Conservation (phyloP, 2,797 vertebrate genomes). For the Spinibarbus caldwelli region DNA sequence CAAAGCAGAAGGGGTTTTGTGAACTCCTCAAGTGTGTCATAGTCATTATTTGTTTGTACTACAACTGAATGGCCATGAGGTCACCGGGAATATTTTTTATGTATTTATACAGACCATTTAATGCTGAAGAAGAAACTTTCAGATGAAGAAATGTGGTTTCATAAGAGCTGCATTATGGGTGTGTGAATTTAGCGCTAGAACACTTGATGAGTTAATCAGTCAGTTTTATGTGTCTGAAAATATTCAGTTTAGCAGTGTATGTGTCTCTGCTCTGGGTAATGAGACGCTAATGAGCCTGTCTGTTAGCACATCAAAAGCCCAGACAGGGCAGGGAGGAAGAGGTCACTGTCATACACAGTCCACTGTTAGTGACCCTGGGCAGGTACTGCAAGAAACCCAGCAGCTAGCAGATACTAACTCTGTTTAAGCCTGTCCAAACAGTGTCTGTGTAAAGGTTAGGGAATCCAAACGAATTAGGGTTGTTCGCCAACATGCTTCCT, state of each 20-base stretch:
- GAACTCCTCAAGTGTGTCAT: background rate
- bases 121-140: background rate
- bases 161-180: background rate
- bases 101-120: background rate
- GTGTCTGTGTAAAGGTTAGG: constrained; percentile 28
- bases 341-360: constrained; percentile 40
- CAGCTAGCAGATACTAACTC: constrained; percentile 7
- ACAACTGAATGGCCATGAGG: background rate
- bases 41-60: background rate
- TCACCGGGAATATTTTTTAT: background rate
- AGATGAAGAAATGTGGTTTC: background rate
- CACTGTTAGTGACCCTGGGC: constrained; percentile 29
- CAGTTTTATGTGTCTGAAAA: constrained; percentile 28
- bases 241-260: constrained; percentile 56
- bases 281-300: constrained; percentile 75
- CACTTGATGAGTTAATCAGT: constrained; percentile 15
- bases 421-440: constrained; percentile 18
- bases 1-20: background rate
- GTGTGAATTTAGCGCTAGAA: background rate
- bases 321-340: constrained; percentile 54
- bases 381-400: constrained; percentile 8
- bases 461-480: background rate
- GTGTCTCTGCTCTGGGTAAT: constrained; percentile 68
- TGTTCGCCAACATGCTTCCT: background rate
- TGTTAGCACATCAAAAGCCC: constrained; percentile 76